These are phyloP conservation scores for Centropus bengalensis DNA, from an alignment of 2,113 vertebrate genomes.

Conservation along the genomic window DNA sequence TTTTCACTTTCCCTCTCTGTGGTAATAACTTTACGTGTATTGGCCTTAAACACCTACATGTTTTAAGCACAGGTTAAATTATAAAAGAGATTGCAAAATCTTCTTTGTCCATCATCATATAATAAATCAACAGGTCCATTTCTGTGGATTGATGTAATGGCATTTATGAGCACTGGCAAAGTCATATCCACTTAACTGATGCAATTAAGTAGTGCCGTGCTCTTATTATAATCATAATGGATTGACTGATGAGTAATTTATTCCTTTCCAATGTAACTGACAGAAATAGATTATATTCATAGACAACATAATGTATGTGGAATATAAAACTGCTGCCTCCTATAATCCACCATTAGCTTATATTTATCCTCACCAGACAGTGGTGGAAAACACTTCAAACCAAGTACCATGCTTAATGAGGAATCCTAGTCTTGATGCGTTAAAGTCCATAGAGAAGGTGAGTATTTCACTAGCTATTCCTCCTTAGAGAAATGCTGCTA, in stretches of 20 bases:
- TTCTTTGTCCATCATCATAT: slow-evolving; percentile 62
- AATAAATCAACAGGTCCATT: slow-evolving; percentile 72
- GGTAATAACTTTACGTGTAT: not conserved
- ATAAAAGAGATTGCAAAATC: slow-evolving; percentile 57
- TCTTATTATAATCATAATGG: slow-evolving; percentile 72
- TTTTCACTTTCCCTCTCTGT: slow-evolving; percentile 31
- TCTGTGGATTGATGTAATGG: slow-evolving; percentile 64
- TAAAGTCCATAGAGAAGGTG: slow-evolving; percentile 6
- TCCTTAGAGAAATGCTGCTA: not conserved
- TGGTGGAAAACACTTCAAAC: not conserved
- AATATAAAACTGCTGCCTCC: slow-evolving; percentile 59
- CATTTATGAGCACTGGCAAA: slow-evolving; percentile 73
- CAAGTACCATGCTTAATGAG: not conserved
- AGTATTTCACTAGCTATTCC: slow-evolving; percentile 46
- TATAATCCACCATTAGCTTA: not conserved
- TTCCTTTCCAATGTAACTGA: slow-evolving; percentile 71
- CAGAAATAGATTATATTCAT: slow-evolving; percentile 66
- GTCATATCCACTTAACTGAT: slow-evolving; percentile 77
- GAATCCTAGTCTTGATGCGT: not conserved
- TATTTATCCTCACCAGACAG: slow-evolving; percentile 33
- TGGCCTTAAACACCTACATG: slow-evolving; percentile 28
- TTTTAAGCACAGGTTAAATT: slow-evolving; percentile 61
- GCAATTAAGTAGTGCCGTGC: slow-evolving; percentile 73
- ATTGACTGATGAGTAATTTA: slow-evolving; percentile 74
- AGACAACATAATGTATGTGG: slow-evolving; percentile 47